These are phyloP conservation scores for Micronycteris hirsuta DNA, from an alignment of 2,113 vertebrate genomes.

Conservation along the genomic window DNA sequence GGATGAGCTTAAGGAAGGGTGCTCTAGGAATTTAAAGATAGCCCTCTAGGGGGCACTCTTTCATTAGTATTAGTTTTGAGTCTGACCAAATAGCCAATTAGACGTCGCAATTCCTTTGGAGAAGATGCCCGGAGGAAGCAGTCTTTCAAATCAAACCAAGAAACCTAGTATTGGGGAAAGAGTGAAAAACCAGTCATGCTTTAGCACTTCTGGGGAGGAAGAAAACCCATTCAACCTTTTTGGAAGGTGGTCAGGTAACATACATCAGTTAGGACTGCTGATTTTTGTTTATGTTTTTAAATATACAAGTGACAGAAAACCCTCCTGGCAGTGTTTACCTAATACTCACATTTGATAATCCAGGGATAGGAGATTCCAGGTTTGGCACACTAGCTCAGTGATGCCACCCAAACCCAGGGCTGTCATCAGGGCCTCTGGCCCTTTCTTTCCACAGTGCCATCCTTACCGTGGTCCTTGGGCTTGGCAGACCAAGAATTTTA, in stretches of 20 bases:
- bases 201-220: neutral
- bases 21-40: neutral
- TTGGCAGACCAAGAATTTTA: neutral
- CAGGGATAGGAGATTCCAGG: neutral
- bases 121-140: neutral
- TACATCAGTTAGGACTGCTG: neutral
- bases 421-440: no score
- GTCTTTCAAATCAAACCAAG: neutral
- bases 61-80: neutral
- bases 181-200: neutral
- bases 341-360: neutral
- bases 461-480: neutral
- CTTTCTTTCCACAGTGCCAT: neutral
- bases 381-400: neutral
- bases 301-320: neutral
- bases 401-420: neutral
- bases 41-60: constrained; percentile 23
- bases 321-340: neutral
- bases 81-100: neutral
- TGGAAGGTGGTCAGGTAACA: neutral
- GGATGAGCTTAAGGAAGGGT: neutral
- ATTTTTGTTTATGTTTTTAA: neutral
- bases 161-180: neutral
- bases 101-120: neutral
- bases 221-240: neutral